A percentile compares a stretch with the other conserved stretches of the same genome.
These are phyloP conservation scores for Scaeva pyrastri DNA, from an alignment of 2,888 invertebrate species.

Conservation along the genomic window DNA sequence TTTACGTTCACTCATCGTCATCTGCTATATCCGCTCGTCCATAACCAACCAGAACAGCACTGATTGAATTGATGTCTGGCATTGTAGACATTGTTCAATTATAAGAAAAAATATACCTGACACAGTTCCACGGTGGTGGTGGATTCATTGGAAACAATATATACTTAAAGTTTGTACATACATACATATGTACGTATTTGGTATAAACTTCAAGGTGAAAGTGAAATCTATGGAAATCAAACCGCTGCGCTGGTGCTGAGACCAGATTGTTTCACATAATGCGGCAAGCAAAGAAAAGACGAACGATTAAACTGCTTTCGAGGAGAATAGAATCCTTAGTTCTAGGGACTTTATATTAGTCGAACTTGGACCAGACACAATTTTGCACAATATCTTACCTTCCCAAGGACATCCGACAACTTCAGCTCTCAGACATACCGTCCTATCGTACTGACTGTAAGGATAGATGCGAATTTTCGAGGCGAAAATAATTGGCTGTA, in stretches of 20 bases:
- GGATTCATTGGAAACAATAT: slow-evolving; percentile 36
- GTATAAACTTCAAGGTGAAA: slow-evolving; percentile 29
- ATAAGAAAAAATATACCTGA: slow-evolving; percentile 17
- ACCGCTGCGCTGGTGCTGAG: background rate
- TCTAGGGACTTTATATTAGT: slow-evolving; percentile 14
- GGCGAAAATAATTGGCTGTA: slow-evolving; percentile 91
- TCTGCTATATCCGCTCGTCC: background rate
- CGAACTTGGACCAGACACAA: slow-evolving; percentile 17
- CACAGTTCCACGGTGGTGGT: slow-evolving; percentile 29
- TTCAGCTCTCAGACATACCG: slow-evolving; percentile 92
- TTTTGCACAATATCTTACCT: slow-evolving; percentile 85
- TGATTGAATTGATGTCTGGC: slow-evolving; percentile 17
- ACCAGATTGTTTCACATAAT: slow-evolving; percentile 10
- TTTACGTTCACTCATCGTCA: slow-evolving; percentile 7
- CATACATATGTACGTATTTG: background rate
- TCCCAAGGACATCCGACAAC: slow-evolving; percentile 91
- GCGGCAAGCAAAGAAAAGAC: background rate
- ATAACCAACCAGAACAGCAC: slow-evolving; percentile 29
- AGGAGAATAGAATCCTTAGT: background rate
- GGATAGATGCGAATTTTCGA: slow-evolving; percentile 91
- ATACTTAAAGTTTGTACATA: background rate
- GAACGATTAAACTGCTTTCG: slow-evolving; percentile 8
- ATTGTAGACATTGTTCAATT: slow-evolving; percentile 29
- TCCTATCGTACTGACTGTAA: slow-evolving; percentile 90
- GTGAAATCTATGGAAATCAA: slow-evolving; percentile 13